Evolutionary conservation across 2,113 vertebrate genomes (phyloP), one percentile per base, ranked within the genome.

Genomic region (Hippoglossus stenolepis): DNA sequence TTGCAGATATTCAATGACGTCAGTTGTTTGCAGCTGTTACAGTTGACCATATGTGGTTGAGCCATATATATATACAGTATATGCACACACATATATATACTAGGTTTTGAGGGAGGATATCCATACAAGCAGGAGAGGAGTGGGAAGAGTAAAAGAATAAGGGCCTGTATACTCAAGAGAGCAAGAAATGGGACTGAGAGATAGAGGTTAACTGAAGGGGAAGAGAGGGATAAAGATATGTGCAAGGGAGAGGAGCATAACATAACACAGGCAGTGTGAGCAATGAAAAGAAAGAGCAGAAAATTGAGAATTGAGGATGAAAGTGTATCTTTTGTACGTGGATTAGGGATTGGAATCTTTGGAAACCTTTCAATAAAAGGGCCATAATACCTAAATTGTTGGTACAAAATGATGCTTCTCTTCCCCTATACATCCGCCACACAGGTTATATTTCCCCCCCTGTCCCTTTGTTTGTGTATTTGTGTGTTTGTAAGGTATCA

Each of bases 101-200:
- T 11, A 43, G 40, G 10, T 43, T 13, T 43, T 13, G 40, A 24
- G 23, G 35, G 65, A 54, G 28, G 40, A 77, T 77, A 73, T 82
- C 63, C 58, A 60, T 80, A 80, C 24, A 51, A 71, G n/a, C n/a
- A 64, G 23, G 59, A 58, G 49, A 56, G 43, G 40, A 40, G 43
- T 21, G 47, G 35, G 24, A 49, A 20, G 28, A 38, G 57, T 70
- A 18, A 65, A 65, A 63, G 51, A 71, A 18, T 40, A 69, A 70
- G 59, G n/a, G 58, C 35, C 62, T 51, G 35, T 65, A 38, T 43
- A 43, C 40, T 12, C 40, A 43, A 13, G 40, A 13, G 40, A 43
- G 40, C 12, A 43, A 2, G 4, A 56, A 60, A 35, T 4, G 45
- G 60, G 40, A 65, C n/a, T 43, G 38, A 54, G 64, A 75, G 35